phyloP scores from a whole-genome alignment of 2,888 invertebrate genomes.

The Pyrochroa serraticornis region DNA sequence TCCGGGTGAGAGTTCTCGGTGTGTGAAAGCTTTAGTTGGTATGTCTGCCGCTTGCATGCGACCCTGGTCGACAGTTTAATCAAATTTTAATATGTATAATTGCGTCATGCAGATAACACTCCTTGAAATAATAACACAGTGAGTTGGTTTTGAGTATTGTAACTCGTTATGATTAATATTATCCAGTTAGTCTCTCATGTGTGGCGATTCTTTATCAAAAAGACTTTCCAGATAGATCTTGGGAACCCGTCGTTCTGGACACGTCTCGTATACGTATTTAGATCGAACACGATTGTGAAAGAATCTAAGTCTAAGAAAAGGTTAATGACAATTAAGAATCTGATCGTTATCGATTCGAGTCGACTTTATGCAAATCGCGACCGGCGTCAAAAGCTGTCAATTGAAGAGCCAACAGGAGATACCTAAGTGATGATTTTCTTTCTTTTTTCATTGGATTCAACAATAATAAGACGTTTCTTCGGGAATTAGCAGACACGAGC shows the following conservation, averaged over 20 bases:
- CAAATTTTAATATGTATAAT: slow-evolving; percentile 44
- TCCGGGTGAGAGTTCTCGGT: not conserved
- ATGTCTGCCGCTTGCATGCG: slow-evolving; percentile 15
- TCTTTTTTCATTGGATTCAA: no score
- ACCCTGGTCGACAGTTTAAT: slow-evolving; percentile 36
- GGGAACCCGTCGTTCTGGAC: slow-evolving; percentile 5
- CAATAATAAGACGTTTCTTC: not conserved
- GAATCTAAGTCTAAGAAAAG: slow-evolving; percentile 9
- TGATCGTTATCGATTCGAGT: slow-evolving; percentile 4
- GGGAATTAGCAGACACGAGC: slow-evolving; percentile 12
- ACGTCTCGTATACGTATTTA: slow-evolving; percentile 7
- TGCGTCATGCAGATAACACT: slow-evolving; percentile 42
- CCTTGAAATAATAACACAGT: slow-evolving; percentile 35
- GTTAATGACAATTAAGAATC: slow-evolving; percentile 14
- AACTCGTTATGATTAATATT: slow-evolving; percentile 31
- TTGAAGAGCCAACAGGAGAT: no score
- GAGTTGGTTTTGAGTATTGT: slow-evolving; percentile 23
- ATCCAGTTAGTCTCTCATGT: slow-evolving; percentile 29
- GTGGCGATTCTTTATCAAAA: slow-evolving; percentile 25
- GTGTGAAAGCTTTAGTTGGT: slow-evolving; percentile 9
- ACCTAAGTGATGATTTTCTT: no score
- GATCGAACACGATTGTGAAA: slow-evolving; percentile 15
- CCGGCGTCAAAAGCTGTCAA: no score
- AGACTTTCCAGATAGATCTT: slow-evolving; percentile 15
- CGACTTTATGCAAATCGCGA: no score